Base-by-base conservation (phyloP, 1,140 invertebrate species). In the Drosophila erecta region DNA sequence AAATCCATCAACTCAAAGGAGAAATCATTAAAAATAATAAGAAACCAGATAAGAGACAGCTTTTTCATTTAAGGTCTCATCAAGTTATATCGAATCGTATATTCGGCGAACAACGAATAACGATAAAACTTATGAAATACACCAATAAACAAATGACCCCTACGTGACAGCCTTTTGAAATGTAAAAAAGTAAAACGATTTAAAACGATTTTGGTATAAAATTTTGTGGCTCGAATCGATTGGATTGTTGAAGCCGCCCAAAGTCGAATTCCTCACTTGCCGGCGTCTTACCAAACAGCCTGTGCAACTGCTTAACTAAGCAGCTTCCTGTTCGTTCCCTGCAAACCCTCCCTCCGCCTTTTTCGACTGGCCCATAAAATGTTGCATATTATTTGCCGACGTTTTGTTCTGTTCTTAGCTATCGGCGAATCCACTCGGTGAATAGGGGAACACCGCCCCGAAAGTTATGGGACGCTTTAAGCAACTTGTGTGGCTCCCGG, bases 311-410 rank as follows among this genome's bases (percentile, higher is more conserved):
- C 69, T 81, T 79, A 74, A 56, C 58, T 85, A 75, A 78, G 57
- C 81, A 78, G 64, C 79, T 81, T 86, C 83, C 81, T 85, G 72
- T 55, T 67, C 70, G 73, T 73, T 67, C 64, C 54, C 51, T 57
- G 20, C 55, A 47, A 11, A 14, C 6, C 44, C 17, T 17, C 17
- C 20, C 8, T 12, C 15, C 41, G 8, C 20, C n/a, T 27, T 51
- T 49, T 27, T 40, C 33, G 51, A 58, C 38, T 69, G 75, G 76
- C 84, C 77, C 84, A 73, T 87, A 87, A 87, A 87, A 89, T 53
- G 79, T 89, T 73, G 84, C 79, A 87, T 79, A 84, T 84, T 89
- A 87, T 87, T 89, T 84, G 79, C 84, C 64, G 83, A 70, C 54
- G 89, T 86, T 86, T 69, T 87, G 61, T 81, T 66, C 64, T 79